Conservation (phyloP, 2,797 vertebrate genomes). For the Gila robusta region DNA sequence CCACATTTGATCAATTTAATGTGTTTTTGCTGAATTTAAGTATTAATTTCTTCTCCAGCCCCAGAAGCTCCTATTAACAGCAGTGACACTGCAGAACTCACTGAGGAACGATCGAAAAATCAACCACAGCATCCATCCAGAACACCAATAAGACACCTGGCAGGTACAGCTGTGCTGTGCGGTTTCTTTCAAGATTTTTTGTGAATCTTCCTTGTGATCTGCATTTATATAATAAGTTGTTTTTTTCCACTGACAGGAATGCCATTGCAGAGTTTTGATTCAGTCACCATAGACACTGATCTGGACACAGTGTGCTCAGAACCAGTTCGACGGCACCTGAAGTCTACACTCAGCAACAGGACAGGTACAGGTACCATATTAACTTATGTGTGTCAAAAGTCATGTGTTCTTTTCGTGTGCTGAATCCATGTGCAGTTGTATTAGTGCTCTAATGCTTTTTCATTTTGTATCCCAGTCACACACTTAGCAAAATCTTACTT, state of each 20-base stretch:
- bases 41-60: background rate
- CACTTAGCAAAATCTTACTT: background rate
- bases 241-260: slow-evolving; percentile 65
- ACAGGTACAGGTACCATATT: slow-evolving; percentile 64
- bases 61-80: slow-evolving; percentile 34
- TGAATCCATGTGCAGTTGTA: background rate
- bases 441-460: background rate
- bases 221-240: background rate
- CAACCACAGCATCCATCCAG: slow-evolving; percentile 28
- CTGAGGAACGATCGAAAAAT: slow-evolving; percentile 22
- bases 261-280: slow-evolving; percentile 75
- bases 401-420: background rate
- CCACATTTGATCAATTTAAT: background rate
- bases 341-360: slow-evolving; percentile 50
- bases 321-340: slow-evolving; percentile 69
- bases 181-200: background rate
- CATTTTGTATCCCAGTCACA: background rate
- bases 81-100: slow-evolving; percentile 44
- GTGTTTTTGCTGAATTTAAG: background rate
- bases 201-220: background rate
- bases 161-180: slow-evolving; percentile 67
- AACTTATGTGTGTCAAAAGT: background rate
- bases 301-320: slow-evolving; percentile 76
- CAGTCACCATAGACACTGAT: slow-evolving; percentile 77
- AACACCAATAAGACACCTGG: slow-evolving; percentile 62